These are phyloP conservation scores for Caenorhabditis angaria DNA, from an alignment of 2,888 invertebrate genomes.

Conservation along the genomic window DNA sequence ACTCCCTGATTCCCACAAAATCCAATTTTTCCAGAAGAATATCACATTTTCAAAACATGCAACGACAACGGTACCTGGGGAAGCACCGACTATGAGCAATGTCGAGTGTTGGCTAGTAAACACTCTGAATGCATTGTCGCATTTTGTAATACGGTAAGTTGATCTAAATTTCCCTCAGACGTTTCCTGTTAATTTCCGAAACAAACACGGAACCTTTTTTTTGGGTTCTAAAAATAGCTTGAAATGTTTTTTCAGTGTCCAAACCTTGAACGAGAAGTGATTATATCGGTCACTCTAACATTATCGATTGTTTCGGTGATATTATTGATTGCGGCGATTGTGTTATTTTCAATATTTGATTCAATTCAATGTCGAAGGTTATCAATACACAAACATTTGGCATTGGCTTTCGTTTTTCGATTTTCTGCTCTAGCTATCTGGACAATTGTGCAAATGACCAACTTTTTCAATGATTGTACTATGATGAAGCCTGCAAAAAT, in stretches of 20 bases:
- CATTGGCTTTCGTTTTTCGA: conserved; percentile 74
- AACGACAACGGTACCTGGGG: conserved; percentile 61
- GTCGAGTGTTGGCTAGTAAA: conserved; percentile 59
- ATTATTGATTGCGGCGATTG: conserved; percentile 65
- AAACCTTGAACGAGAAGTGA: conserved; percentile 65
- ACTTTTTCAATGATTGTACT: conserved; percentile 68
- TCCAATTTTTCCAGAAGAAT: neutral
- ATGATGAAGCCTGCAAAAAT: conserved; percentile 60
- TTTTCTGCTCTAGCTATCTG: conserved; percentile 72
- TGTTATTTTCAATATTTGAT: conserved; percentile 70
- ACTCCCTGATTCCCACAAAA: too few species aligned
- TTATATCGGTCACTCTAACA: conserved; percentile 66
- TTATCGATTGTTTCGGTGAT: conserved; percentile 69
- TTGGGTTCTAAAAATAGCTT: neutral
- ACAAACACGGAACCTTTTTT: too few species aligned
- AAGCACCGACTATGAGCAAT: conserved; percentile 63
- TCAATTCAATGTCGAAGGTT: conserved; percentile 65
- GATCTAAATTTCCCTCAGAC: too few species aligned
- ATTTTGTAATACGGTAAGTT: conserved; percentile 51
- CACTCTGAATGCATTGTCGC: conserved; percentile 67
- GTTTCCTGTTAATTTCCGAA: too few species aligned
- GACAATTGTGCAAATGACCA: conserved; percentile 65
- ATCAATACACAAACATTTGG: conserved; percentile 73
- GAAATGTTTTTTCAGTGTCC: conserved; percentile 62
- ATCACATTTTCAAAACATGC: conserved; percentile 56